Conservation (phyloP, 1,140 invertebrate species). For the Zaprionus ghesquierei region DNA sequence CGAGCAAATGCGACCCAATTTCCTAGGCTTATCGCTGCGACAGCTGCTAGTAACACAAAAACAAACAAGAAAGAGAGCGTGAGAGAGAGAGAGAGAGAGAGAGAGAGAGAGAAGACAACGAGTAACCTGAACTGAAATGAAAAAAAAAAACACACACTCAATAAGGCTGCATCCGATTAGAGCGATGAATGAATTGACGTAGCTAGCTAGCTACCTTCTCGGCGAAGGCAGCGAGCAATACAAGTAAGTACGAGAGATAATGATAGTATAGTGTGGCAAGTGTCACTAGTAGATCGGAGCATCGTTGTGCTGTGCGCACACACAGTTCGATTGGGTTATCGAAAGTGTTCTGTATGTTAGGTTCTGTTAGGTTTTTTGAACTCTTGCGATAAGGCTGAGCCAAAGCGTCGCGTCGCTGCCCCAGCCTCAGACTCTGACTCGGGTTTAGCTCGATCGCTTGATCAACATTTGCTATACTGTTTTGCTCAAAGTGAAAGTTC, state of each 20-base stretch:
- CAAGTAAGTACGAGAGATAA: slow-evolving; percentile 6
- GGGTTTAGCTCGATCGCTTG: slow-evolving; percentile 9
- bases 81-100: background rate
- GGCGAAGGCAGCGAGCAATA: slow-evolving; percentile 5
- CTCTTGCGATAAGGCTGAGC: slow-evolving; percentile 24
- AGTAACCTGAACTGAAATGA: slow-evolving; percentile 1
- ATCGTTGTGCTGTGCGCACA: background rate
- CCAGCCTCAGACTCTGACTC: too few species aligned
- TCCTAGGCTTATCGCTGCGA: slow-evolving; percentile 52
- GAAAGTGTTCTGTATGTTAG: slow-evolving; percentile 43
- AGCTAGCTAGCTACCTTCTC: slow-evolving; percentile 19
- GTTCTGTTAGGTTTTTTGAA: slow-evolving; percentile 48
- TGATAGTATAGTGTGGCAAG: background rate
- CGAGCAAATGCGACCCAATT: slow-evolving; percentile 75
- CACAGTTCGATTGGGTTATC: slow-evolving; percentile 51
- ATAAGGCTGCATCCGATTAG: slow-evolving; percentile 46
- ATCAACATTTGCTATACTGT: background rate
- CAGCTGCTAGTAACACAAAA: slow-evolving; percentile 41
- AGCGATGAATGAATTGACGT: slow-evolving; percentile 70
- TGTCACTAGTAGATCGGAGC: slow-evolving; percentile 18
- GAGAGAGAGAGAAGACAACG: background rate
- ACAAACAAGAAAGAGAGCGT: background rate
- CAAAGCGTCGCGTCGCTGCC: background rate
- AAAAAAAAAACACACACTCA: background rate
- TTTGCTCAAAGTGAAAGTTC: slow-evolving; percentile 21